Evolutionary conservation across 2,113 vertebrate genomes (phyloP), one percentile per base, ranked within the genome.

Genomic region (Phyllostomus discolor): DNA sequence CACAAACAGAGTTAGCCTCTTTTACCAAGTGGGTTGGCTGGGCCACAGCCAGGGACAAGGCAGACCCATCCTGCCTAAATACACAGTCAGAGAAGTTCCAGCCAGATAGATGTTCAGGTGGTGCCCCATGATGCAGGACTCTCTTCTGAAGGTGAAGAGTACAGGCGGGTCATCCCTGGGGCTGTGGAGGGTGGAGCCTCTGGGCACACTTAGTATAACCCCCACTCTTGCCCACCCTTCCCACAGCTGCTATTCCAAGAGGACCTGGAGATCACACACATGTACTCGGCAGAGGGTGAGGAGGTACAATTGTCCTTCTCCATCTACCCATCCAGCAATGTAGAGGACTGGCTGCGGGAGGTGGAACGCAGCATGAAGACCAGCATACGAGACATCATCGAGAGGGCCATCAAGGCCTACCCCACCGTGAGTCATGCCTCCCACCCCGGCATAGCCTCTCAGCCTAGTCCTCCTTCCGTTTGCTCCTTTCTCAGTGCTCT

Each of bases 211-310:
- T 7, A 0, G 31, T 20, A 38, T 75, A 20, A 90, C 69, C 19
- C 17, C 22, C 2, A 0, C 12, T 2, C 35, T 85, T n/a, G 85
- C 14, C 14, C 33, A 16, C 10, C 2, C 48, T 15, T 4, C 94
- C 93, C 81, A 17, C 97, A 99, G 99, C 98, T 99, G 19, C 97
- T 98, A 72, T 99, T 99, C 97, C 99, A 99, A 98, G 97, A 99
- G 43, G 99, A 99, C 95, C 98, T 99, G 24, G 98, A 98, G 98
- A 99, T 99, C 98, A 99, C 99, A 8, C 99, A 99, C 54, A 99
- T 99, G 99, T 99, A 99, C 95, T 99, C 99, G 1, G 99, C 98
- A 3, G 99, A 99, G 94, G 99, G 99, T 15, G 99, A 99, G 97
- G 99, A 99, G 94, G 99, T 99, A n/a, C 41, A 98, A 96, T 96